Percentiles rank a stretch among this genome's conserved stretches.
Conservation (phyloP, 2,888 invertebrate genomes). For the Folsomia manolachei region DNA sequence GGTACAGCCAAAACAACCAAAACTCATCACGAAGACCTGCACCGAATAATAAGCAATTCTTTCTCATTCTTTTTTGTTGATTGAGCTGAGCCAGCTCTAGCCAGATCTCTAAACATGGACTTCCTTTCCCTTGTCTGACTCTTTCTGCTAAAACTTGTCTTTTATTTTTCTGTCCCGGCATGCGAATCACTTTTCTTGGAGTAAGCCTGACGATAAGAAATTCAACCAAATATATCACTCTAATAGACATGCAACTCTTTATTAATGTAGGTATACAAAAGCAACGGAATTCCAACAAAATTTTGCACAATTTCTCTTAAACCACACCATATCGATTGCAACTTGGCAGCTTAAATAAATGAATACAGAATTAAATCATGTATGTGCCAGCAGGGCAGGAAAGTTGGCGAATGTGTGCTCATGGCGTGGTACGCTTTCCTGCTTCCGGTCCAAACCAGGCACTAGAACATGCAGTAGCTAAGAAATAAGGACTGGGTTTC, state of each 20-base stretch:
- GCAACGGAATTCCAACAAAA: background rate
- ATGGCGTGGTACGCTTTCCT: background rate
- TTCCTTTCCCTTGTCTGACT: too few relatives aligned
- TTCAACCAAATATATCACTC: too few relatives aligned
- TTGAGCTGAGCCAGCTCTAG: too few relatives aligned
- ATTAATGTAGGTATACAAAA: too few relatives aligned
- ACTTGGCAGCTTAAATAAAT: too few relatives aligned
- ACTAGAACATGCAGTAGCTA: too few relatives aligned
- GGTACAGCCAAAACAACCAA: constrained; percentile 36
- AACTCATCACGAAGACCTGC: constrained; percentile 34
- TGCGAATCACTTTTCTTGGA: too few relatives aligned
- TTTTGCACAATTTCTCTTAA: background rate
- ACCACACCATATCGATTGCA: constrained; percentile 1
- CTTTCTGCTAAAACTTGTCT: background rate
- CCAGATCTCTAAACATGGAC: constrained; percentile 15
- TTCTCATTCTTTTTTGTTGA: constrained; percentile 24
- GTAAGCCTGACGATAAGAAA: too few relatives aligned
- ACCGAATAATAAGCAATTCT: constrained; percentile 30
- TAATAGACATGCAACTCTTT: too few relatives aligned
- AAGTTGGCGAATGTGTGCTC: background rate
- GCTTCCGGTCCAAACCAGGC: constrained; percentile 10
- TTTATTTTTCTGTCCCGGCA: too few relatives aligned
- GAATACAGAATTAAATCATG: background rate
- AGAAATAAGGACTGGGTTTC: too few relatives aligned
- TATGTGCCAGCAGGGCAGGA: too few relatives aligned